Percentiles rank a stretch among this genome's conserved stretches.
Evolutionary conservation across 92 coral and sea anemone species (phyloP).

Genomic region (Zoanthus sociatus): DNA sequence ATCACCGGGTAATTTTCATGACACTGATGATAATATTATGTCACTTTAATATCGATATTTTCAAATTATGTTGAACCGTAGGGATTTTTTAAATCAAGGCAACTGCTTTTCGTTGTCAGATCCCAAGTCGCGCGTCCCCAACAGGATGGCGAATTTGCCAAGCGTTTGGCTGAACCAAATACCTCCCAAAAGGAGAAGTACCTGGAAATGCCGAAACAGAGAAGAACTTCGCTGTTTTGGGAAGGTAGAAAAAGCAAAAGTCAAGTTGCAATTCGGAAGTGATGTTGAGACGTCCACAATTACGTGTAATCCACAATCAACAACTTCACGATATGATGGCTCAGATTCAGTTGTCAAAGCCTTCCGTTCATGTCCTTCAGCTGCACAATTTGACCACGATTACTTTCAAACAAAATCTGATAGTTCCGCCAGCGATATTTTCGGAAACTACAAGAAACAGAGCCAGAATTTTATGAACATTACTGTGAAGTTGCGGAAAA

Average conservation of each 20-base stretch:
- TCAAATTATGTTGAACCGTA: not conserved
- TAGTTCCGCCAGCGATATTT: conserved; percentile 5
- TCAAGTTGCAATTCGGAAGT: not conserved
- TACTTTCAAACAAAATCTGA: conserved; percentile 12
- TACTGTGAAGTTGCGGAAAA: conserved; percentile 7
- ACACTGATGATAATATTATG: not conserved
- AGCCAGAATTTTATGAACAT: not conserved
- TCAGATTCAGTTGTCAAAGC: not conserved
- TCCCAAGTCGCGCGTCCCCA: conserved; percentile 27
- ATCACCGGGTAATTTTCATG: conserved; percentile 11
- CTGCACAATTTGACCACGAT: conserved; percentile 2
- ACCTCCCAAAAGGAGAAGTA: conserved; percentile 13
- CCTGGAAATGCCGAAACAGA: not conserved
- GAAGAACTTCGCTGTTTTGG: conserved; percentile 11
- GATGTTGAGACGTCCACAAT: conserved; percentile 5
- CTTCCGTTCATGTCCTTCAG: not conserved
- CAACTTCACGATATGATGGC: not conserved
- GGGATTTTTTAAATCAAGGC: not conserved
- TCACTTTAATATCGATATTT: not conserved
- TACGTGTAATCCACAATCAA: not conserved
- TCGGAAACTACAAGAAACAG: not conserved
- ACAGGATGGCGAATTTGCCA: conserved; percentile 22
- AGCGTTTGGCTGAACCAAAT: conserved; percentile 1
- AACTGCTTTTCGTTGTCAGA: conserved; percentile 4
- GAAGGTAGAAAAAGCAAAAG: not conserved